Evolutionary conservation across 2,888 invertebrate species (phyloP), one percentile per base, ranked within the genome.

Genomic region (Noctua pronuba): DNA sequence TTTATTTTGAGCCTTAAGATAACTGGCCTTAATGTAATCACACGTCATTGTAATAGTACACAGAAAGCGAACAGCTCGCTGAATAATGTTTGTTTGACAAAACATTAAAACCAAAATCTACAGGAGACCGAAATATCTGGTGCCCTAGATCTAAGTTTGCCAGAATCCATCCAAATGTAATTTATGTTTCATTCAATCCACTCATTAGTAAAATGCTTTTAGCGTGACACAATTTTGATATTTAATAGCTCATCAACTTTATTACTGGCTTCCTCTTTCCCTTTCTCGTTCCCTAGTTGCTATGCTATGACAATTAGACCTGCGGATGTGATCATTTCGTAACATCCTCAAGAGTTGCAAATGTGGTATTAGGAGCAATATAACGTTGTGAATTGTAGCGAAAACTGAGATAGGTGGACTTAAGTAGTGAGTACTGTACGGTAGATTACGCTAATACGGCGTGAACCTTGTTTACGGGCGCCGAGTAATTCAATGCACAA

Each of bases 261-360:
- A 88, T 88, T 88, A 52, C 79, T 74, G 55, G 80, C 82, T 90
- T 88, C 88, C 88, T 85, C 84, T 83, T 71, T 77, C 69, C 28
- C 68, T 75, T 81, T 84, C 82, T 84, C 83, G 80, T 79, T 85
- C 83, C 84, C 85, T 88, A 84, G 86, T 89, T 84, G 86, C 84
- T 77, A 76, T 84, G 88, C 84, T 77, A 75, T 84, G 88, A 92
- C 93, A 95, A 94, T 94, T 95, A 94, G 90, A 91, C 85, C 85
- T 81, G 84, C 94, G 95, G 95, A 95, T 93, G 94, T 91, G 88
- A 91, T 93, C 92, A 95, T 95, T 94, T 93, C 89, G 90, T 89
- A 86, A 91, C 93, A 93, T 95, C 95, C 95, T 94, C 90, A 86
- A 83, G 82, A 86, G 87, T 84, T 79, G 84, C 76, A 75, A 82